phyloP scores from a whole-genome alignment of 2,113 vertebrate species.

The Cettia cetti region DNA sequence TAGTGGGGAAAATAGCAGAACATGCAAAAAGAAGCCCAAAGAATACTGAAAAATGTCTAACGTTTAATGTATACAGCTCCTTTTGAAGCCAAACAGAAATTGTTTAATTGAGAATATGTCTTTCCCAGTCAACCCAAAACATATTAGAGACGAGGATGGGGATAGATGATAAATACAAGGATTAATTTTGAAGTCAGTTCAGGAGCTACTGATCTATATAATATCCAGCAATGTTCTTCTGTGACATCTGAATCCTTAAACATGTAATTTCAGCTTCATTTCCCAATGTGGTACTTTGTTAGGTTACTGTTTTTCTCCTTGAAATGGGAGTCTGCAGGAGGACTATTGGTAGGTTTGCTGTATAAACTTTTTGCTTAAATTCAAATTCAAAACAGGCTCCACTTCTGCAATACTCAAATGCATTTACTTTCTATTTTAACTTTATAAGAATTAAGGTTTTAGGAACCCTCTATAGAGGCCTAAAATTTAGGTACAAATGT shows the following conservation, averaged over 20 bases:
- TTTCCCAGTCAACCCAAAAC: background rate
- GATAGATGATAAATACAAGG: background rate
- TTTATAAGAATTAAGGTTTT: background rate
- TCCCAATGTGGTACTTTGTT: background rate
- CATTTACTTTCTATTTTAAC: background rate
- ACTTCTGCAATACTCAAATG: background rate
- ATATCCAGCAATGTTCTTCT: background rate
- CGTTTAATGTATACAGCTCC: background rate
- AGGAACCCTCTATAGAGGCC: background rate
- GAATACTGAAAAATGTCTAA: background rate
- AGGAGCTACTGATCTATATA: background rate
- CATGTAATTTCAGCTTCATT: background rate
- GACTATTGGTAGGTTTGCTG: background rate
- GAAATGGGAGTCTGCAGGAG: background rate
- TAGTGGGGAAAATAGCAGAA: background rate
- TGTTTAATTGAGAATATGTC: background rate
- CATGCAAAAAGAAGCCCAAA: background rate
- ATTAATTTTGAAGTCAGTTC: background rate
- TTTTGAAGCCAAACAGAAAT: background rate
- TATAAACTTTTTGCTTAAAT: background rate
- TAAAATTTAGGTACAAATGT: background rate
- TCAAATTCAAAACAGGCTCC: background rate
- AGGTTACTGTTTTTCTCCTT: background rate
- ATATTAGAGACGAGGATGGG: background rate
- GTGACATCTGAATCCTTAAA: background rate